Evolutionary conservation across 1,140 invertebrate species (phyloP), one percentile per base, ranked within the genome.

Genomic region (Drosophila rufa): DNA sequence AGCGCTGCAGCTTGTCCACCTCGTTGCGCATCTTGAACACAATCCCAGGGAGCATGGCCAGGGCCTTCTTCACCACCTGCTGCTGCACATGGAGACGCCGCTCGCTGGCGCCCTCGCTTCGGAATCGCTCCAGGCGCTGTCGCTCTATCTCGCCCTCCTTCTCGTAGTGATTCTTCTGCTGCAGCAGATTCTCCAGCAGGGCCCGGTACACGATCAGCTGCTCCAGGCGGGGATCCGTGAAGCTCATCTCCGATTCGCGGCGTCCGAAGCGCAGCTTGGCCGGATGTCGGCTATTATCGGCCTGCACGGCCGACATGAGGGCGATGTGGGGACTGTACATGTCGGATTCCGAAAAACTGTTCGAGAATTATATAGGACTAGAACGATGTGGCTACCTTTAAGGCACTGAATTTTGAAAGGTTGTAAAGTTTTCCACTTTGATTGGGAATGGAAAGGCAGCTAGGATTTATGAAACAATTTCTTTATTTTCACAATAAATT

Each of bases 21-120:
- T 89, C 73, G 40, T 89, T 89, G 46, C 84, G 83, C 73, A 87
- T 43, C 48, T 87, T 80, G 43, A 61, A 78, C 1, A 87, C 80
- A 36, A 89, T 87, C 11, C 50, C 58, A 3, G 82, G 82, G 9
- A 86, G 47, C 67, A 87, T 67, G 42, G 57, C 48, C 50, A 73
- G 68, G 0, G 68, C 55, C 42, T 62, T 69, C 8, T 74, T 75
- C 2, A 78, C 15, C 27, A 89, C 80, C 42, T 57, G 77, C 62
- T 57, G 47, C 30, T 89, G 83, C 17, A 80, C 61, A 1, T 48
- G 55, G 2, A 84, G 67, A 9, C 73, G 53, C 3, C 42, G 50
- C 17, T 61, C 55, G 17, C 42, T 47, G 46, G 45, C 57, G 17
- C 84, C 76, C 36, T 87, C 83, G 48, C 36, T 25, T n/a, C 67